Conservation (phyloP, 2,113 vertebrate genomes). For the Syrmaticus mikado region DNA sequence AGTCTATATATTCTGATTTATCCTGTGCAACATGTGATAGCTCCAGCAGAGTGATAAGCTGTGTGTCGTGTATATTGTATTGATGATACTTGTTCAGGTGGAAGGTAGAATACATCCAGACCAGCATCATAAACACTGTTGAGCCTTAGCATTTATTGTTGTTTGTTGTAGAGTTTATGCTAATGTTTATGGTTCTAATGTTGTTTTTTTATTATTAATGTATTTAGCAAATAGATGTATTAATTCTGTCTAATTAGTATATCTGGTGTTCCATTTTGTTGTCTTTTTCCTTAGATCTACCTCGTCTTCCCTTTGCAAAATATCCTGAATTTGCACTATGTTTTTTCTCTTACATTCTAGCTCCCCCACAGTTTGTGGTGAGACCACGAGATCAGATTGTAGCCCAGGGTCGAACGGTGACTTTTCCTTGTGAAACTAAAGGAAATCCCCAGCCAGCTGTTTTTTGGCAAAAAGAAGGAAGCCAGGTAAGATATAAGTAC, state of each 20-base stretch:
- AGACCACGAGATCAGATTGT: conserved; percentile 98
- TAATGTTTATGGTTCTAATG: conserved; percentile 29
- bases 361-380: conserved; percentile 97
- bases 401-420: conserved; percentile 92
- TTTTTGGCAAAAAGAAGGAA: conserved; percentile 99
- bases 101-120: not conserved
- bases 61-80: not conserved
- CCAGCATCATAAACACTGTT: not conserved
- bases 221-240: not conserved
- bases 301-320: conserved; percentile 18
- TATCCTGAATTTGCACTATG: conserved; percentile 39
- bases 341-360: conserved; percentile 81
- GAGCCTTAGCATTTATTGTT: not conserved
- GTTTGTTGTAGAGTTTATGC: not conserved
- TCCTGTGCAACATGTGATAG: accelerated
- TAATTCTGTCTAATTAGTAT: conserved; percentile 51
- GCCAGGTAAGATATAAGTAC: conserved; percentile 85
- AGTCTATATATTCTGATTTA: not conserved
- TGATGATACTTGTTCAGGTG: not conserved
- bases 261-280: not conserved
- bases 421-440: conserved; percentile 97
- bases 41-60: not conserved
- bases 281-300: conserved; percentile 33
- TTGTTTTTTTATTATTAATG: not conserved
- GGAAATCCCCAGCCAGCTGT: conserved; percentile 98